These are phyloP conservation scores for Nymphalis io DNA, from an alignment of 1,140 invertebrate genomes.

Conservation along the genomic window DNA sequence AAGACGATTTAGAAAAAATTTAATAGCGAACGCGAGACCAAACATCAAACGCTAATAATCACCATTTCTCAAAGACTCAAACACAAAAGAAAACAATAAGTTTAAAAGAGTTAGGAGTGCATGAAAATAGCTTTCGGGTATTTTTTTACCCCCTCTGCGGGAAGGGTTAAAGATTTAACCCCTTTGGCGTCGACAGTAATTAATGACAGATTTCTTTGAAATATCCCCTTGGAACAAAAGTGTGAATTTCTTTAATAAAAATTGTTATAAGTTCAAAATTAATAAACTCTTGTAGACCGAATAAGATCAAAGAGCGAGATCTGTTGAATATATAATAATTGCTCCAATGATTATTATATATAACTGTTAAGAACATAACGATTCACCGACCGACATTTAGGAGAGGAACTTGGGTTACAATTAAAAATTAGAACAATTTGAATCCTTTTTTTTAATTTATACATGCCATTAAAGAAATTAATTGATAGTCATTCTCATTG, in stretches of 20 bases:
- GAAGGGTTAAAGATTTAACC: slow-evolving; percentile 63
- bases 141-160: slow-evolving; percentile 46
- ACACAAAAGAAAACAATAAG: slow-evolving; percentile 73
- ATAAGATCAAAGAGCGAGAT: slow-evolving; percentile 34
- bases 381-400: too few relatives aligned
- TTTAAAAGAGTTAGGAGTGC: slow-evolving; percentile 68
- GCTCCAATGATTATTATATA: not conserved
- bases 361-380: too few relatives aligned
- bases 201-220: slow-evolving; percentile 66
- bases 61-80: slow-evolving; percentile 66
- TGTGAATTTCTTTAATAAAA: slow-evolving; percentile 56
- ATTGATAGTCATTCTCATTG: too few relatives aligned
- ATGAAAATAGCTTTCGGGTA: slow-evolving; percentile 66
- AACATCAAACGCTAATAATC: slow-evolving; percentile 72
- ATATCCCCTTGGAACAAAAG: slow-evolving; percentile 41
- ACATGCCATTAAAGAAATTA: too few relatives aligned
- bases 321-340: slow-evolving; percentile 9
- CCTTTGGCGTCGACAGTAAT: slow-evolving; percentile 69
- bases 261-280: slow-evolving; percentile 47
- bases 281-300: slow-evolving; percentile 39
- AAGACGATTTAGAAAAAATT: slow-evolving; percentile 33
- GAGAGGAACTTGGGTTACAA: too few relatives aligned
- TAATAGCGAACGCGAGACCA: slow-evolving; percentile 40
- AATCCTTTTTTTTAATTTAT: too few relatives aligned
- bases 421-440: too few relatives aligned